Conservation (phyloP, 2,113 vertebrate genomes). For the Hymenochirus boettgeri region DNA sequence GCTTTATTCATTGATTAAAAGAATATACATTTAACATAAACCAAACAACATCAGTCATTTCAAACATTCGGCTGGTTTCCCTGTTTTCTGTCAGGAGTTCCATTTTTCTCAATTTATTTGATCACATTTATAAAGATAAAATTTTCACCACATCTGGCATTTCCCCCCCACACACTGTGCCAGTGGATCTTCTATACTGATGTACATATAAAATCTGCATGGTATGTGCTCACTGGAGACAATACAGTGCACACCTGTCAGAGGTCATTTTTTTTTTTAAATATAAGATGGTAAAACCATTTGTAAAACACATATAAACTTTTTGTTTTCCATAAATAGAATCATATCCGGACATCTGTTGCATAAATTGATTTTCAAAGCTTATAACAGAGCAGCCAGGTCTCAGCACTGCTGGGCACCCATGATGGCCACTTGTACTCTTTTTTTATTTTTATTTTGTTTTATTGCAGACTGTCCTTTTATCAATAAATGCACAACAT, state of each 20-base stretch:
- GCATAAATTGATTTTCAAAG: constrained; percentile 88
- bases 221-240: constrained; percentile 90
- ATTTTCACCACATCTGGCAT: constrained; percentile 81
- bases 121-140: constrained; percentile 83
- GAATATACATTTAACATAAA: constrained; percentile 97
- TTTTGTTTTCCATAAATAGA: constrained; percentile 89
- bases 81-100: constrained; percentile 80
- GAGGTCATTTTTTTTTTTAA: constrained; percentile 80
- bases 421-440: constrained; percentile 77
- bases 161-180: constrained; percentile 71
- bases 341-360: constrained; percentile 92
- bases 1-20: constrained; percentile 99
- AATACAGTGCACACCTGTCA: constrained; percentile 88
- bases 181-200: constrained; percentile 80
- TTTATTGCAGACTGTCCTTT: constrained; percentile 99
- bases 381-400: constrained; percentile 91
- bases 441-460: too few relatives aligned
- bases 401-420: constrained; percentile 97
- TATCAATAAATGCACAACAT: constrained; percentile 99
- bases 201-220: constrained; percentile 90
- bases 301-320: constrained; percentile 91
- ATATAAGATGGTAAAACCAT: constrained; percentile 97
- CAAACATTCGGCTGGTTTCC: constrained; percentile 89
- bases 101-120: constrained; percentile 57
- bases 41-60: constrained; percentile 94